Conservation (phyloP, 2,888 invertebrate species). For the Allophyes oxyacanthae region DNA sequence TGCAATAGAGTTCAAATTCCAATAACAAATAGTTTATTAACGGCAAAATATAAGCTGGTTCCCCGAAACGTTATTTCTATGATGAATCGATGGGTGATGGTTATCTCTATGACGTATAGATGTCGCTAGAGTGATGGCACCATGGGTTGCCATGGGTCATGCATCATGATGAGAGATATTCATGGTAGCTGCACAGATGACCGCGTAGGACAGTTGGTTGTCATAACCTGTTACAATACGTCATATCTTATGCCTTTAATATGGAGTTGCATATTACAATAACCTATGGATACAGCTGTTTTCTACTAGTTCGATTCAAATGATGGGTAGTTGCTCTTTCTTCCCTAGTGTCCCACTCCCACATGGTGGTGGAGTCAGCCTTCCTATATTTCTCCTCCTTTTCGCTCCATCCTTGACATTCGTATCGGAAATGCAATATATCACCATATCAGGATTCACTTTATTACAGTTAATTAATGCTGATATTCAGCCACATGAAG, state of each 20-base stretch:
- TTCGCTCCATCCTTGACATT: no score
- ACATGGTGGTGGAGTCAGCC: no score
- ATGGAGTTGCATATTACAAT: no score
- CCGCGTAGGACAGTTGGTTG: slow-evolving; percentile 31
- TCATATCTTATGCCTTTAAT: not conserved
- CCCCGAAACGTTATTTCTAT: slow-evolving; percentile 47
- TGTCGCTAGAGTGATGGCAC: slow-evolving; percentile 57
- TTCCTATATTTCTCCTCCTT: no score
- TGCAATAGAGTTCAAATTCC: slow-evolving; percentile 7
- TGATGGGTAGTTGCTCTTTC: no score
- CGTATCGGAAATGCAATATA: no score
- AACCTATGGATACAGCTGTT: no score
- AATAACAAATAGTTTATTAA: not conserved
- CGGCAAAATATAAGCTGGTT: slow-evolving; percentile 30
- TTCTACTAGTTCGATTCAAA: no score
- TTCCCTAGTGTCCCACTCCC: no score
- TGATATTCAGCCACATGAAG: no score
- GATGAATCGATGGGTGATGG: slow-evolving; percentile 60
- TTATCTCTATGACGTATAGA: slow-evolving; percentile 67
- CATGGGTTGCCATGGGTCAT: slow-evolving; percentile 29
- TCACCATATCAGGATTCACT: no score
- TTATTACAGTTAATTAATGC: no score
- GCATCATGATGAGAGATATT: slow-evolving; percentile 50
- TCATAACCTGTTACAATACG: slow-evolving; percentile 12
- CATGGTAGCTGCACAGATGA: slow-evolving; percentile 43